These are phyloP conservation scores for Okapia johnstoni DNA, from an alignment of 2,113 vertebrate genomes.

Conservation along the genomic window DNA sequence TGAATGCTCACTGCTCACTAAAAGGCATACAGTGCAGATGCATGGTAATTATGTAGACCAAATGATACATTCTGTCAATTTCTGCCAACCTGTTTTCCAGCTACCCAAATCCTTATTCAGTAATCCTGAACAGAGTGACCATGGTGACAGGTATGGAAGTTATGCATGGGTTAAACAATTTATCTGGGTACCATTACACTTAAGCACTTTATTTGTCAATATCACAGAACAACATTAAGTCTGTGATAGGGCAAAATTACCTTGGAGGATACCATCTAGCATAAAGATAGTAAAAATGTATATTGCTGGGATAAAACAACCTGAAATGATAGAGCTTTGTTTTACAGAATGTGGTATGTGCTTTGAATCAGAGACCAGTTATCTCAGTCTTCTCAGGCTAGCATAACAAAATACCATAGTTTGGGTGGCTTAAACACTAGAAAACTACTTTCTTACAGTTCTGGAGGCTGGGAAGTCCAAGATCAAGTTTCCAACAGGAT, in stretches of 20 bases:
- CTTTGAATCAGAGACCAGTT: not conserved
- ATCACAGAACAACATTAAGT: not conserved
- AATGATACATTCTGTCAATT: not conserved
- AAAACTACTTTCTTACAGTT: not conserved
- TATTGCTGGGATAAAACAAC: not conserved
- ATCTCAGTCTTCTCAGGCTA: not conserved
- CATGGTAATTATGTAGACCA: not conserved
- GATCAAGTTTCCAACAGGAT: not conserved
- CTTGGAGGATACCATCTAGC: not conserved
- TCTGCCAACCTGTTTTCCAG: not conserved
- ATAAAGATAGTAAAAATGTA: not conserved
- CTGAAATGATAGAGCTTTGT: not conserved
- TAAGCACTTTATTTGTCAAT: not conserved
- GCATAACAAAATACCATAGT: not conserved
- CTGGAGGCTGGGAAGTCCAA: not conserved
- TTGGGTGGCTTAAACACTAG: not conserved
- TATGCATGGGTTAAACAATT: not conserved
- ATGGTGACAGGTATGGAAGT: not conserved
- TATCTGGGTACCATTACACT: not conserved
- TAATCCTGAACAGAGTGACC: not conserved
- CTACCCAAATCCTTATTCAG: not conserved
- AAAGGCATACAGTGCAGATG: not conserved
- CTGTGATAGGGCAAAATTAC: not conserved
- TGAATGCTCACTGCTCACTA: not conserved
- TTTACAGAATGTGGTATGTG: not conserved